A percentile compares a stretch with the other conserved stretches of the same genome.
These are phyloP conservation scores for Calcarius lapponicus DNA, from an alignment of 2,797 vertebrate genomes.

Conservation along the genomic window DNA sequence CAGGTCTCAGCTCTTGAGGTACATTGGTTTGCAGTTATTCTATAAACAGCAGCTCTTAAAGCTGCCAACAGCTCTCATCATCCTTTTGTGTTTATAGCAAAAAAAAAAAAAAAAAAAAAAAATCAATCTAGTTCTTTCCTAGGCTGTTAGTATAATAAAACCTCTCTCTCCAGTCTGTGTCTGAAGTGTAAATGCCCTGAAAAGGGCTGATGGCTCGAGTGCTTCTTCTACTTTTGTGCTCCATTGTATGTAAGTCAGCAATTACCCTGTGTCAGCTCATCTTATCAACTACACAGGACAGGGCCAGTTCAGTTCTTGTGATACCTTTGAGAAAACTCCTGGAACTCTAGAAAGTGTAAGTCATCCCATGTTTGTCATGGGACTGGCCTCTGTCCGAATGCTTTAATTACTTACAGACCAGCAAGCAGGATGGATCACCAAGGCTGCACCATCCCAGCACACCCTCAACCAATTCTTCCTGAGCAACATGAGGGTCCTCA, in stretches of 20 bases:
- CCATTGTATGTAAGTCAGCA: background rate
- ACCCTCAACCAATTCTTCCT: background rate
- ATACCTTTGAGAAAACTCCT: background rate
- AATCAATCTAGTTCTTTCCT: background rate
- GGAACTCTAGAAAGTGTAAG: background rate
- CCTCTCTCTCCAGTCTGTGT: background rate
- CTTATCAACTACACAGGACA: background rate
- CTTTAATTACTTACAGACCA: background rate
- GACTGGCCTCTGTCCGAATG: background rate
- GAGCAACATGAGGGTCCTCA: accelerated
- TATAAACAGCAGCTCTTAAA: background rate
- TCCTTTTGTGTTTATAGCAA: background rate
- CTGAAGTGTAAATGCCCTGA: background rate
- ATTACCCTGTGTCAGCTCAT: background rate
- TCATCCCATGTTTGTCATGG: background rate
- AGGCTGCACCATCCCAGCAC: background rate
- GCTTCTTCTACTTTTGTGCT: background rate
- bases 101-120: background rate
- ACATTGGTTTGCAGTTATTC: background rate
- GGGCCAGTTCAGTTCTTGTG: background rate
- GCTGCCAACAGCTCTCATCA: background rate
- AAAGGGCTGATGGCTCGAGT: background rate
- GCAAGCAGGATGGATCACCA: background rate
- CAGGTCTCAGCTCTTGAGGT: background rate
- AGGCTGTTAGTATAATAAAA: background rate